These are phyloP conservation scores for Psix sp. DNA, from an alignment of 1,140 invertebrate species.

Conservation along the genomic window DNA sequence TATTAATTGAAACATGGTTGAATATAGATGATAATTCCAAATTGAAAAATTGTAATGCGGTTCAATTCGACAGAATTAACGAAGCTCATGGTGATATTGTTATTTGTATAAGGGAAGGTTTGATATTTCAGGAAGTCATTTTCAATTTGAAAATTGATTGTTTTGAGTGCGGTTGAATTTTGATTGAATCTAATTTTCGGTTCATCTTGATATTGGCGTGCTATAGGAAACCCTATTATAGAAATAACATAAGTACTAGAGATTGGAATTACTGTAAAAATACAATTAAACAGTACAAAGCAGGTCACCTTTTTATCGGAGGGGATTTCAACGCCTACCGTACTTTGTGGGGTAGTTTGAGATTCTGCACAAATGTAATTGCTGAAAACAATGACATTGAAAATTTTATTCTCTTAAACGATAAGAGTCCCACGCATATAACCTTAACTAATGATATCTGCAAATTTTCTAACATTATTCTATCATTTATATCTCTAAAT, in stretches of 20 bases:
- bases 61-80: slow-evolving; percentile 21
- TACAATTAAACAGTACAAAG: slow-evolving; percentile 4
- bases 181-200: not conserved
- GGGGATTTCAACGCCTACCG: slow-evolving; percentile 22
- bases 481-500: slow-evolving; percentile 1
- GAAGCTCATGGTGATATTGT: slow-evolving; percentile 24
- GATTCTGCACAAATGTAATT: slow-evolving; percentile 7
- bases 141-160: not conserved
- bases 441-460: no score
- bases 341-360: slow-evolving; percentile 17
- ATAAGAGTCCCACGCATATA: slow-evolving; percentile 12
- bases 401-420: slow-evolving; percentile 15
- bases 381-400: slow-evolving; percentile 14
- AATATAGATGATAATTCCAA: slow-evolving; percentile 8
- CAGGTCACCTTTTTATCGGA: slow-evolving; percentile 2
- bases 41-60: slow-evolving; percentile 20
- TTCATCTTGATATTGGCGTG: not conserved
- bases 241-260: not conserved
- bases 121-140: slow-evolving; percentile 3
- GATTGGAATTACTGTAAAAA: not conserved
- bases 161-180: not conserved
- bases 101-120: slow-evolving; percentile 16
- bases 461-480: slow-evolving; percentile 7
- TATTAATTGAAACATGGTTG: slow-evolving; percentile 24
- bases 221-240: not conserved